A percentile compares a stretch with the other conserved stretches of the same genome.
Conservation (phyloP, 2,888 invertebrate species). For the Orthonychiurus folsomi region DNA sequence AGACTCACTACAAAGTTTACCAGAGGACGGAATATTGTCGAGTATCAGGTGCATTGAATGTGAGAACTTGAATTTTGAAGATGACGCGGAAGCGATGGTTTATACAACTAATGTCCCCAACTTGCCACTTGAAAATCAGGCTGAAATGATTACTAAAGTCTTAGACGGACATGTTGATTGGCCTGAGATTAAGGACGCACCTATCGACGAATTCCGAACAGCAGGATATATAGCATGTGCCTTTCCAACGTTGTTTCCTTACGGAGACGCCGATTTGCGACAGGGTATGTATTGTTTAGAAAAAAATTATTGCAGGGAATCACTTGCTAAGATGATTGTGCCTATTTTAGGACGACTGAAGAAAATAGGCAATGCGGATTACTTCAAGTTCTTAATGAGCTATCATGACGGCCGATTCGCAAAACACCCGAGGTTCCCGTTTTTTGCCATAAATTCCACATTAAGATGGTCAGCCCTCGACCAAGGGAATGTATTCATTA, state of each 20-base stretch:
- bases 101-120: constrained; percentile 4
- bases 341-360: not conserved
- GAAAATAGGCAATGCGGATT: not conserved
- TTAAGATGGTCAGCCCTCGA: not conserved
- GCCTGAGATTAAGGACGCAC: not conserved
- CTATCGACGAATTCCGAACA: constrained; percentile 6
- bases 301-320: too few relatives aligned
- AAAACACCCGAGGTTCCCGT: constrained; percentile 1
- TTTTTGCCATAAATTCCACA: constrained; percentile 2
- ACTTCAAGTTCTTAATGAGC: constrained; percentile 6
- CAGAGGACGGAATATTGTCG: not conserved
- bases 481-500: constrained; percentile 5
- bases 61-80: not conserved
- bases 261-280: not conserved
- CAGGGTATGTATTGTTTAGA: too few relatives aligned
- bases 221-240: constrained; percentile 3
- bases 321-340: too few relatives aligned
- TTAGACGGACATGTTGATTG: not conserved
- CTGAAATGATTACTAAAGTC: not conserved
- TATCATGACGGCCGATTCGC: constrained; percentile 7
- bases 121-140: not conserved
- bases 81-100: not conserved
- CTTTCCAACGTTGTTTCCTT: constrained; percentile 2
- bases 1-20: not conserved
- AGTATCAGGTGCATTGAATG: not conserved